Evolutionary conservation across 2,113 vertebrate species (phyloP).

Genomic region (Rhinolophus sinicus): DNA sequence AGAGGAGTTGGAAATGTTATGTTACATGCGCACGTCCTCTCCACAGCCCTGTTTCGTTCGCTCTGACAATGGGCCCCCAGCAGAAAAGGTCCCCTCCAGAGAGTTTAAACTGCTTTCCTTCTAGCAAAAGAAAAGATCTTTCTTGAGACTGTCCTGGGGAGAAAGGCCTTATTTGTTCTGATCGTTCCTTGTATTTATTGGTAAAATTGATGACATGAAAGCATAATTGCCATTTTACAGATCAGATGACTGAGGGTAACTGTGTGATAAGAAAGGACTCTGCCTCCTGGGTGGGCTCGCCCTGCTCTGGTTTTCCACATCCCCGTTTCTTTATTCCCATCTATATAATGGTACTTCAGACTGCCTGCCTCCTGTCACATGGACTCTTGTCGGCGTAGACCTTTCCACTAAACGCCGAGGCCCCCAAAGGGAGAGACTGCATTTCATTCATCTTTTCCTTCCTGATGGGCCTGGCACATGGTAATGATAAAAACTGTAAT

Average conservation of each 20-base stretch:
- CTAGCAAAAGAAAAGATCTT: neutral
- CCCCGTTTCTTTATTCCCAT: neutral
- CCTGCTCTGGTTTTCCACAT: neutral
- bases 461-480: neutral
- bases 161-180: neutral
- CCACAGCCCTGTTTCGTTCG: neutral
- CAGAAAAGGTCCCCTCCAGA: neutral
- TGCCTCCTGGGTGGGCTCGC: no score
- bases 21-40: neutral
- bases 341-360: neutral
- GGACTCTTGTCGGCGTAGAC: neutral
- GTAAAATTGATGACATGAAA: neutral
- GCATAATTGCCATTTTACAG: neutral
- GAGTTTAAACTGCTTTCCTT: neutral
- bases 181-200: neutral
- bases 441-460: constrained; percentile 16
- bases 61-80: neutral
- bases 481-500: constrained; percentile 26
- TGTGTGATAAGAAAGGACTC: neutral
- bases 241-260: neutral
- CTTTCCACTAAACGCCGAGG: neutral
- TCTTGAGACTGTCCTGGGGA: neutral
- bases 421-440: neutral
- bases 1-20: neutral
- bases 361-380: neutral